Base-by-base conservation (phyloP, 1,140 invertebrate species). In the Trichomalopsis sarcophagae region DNA sequence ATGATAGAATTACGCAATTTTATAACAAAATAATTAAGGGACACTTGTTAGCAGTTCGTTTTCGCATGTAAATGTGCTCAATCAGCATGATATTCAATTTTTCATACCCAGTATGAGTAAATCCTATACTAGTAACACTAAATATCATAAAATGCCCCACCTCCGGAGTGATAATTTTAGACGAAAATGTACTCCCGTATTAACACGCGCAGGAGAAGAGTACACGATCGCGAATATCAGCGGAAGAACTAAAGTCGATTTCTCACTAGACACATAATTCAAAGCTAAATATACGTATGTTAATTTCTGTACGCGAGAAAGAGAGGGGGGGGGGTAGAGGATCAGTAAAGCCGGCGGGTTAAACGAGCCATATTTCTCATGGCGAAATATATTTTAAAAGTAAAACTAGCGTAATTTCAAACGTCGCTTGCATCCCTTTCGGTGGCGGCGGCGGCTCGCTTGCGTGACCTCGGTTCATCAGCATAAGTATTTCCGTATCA, bases 401-500 rank as follows among this genome's bases (percentile, higher is more conserved):
- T 74, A 74, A 74, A 74, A 74, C 14, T 40, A 36, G 36, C 33
- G 21, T 40, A 33, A 74, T 36, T 74, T 74, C 73, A 40, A 74
- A 74, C 36, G 36, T 74, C 36, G 2, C 30, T 40, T 40, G 6
- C 30, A 74, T 74, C 17, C 21, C 17, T 5, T 14, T 17, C 11
- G 13, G 33, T 36, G 71, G 68, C 23, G 21, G 21, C 1, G 17
- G n/a, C 5, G 27, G 11, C 21, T 62, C 21, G 17, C 55, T 14
- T 40, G 73, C 73, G 73, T 74, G 73, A 74, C 73, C 36, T 13
- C 36, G 73, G 27, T 44, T 74, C 73, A 40, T 74, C 73, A 74
- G 73, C 36, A 74, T 27, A 71, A 71, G 69, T 33, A 71, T 71
- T 74, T 74, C 36, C 73, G 27, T 74, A 74, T 74, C 73, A 44